Evolutionary conservation across 2,888 invertebrate species (phyloP).

Genomic region (Drosophila borealis): DNA sequence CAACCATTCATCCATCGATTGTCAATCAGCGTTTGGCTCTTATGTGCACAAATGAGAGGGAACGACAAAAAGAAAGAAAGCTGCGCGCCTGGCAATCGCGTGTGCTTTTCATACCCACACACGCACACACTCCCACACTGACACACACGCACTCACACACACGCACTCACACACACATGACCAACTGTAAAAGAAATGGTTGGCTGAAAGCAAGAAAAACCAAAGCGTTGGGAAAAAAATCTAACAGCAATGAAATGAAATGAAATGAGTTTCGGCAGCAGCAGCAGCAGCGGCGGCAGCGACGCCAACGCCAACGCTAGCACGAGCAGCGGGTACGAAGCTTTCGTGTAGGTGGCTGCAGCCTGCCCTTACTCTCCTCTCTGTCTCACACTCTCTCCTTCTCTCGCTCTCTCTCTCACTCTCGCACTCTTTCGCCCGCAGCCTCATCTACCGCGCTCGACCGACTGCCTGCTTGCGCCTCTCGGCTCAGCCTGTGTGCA

Average conservation of each 20-base stretch:
- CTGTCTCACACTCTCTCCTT: not conserved
- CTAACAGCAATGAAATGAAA: constrained; percentile 62
- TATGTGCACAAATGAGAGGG: constrained; percentile 74
- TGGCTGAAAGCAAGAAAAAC: constrained; percentile 55
- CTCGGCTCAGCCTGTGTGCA: constrained; percentile 50
- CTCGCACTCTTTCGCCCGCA: constrained; percentile 13
- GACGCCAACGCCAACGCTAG: constrained; percentile 33
- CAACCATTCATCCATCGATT: constrained; percentile 72
- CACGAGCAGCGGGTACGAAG: constrained; percentile 49
- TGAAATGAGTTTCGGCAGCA: constrained; percentile 63
- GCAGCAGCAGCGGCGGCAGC: constrained; percentile 22
- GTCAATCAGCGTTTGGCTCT: constrained; percentile 76
- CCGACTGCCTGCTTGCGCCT: constrained; percentile 13
- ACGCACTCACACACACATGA: constrained; percentile 34
- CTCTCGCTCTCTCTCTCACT: not conserved
- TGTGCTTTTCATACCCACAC: constrained; percentile 34
- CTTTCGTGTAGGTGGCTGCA: constrained; percentile 56
- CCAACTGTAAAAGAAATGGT: constrained; percentile 63
- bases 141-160: constrained; percentile 14
- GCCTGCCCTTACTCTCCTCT: constrained; percentile 4
- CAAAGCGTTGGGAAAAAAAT: constrained; percentile 44
- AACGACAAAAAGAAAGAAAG: constrained; percentile 37
- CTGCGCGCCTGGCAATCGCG: constrained; percentile 42
- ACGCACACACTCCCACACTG: constrained; percentile 15
- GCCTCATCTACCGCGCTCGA: constrained; percentile 14